phyloP scores from a whole-genome alignment of 2,113 vertebrate species.

The Lynx canadensis region DNA sequence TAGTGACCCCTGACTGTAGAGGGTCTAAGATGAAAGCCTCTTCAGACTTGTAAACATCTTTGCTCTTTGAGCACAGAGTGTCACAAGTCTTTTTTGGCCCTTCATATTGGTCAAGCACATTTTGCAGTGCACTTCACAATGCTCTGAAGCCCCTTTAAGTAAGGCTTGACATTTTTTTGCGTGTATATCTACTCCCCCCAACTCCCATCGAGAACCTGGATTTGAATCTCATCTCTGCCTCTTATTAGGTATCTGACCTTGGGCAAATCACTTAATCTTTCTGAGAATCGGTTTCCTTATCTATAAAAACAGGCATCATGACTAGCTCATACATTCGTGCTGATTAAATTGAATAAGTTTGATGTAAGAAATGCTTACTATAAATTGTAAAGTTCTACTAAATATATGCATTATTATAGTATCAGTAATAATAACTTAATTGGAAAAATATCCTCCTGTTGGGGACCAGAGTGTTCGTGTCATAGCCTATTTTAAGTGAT shows the following conservation, averaged over 20 bases:
- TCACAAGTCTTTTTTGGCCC: not conserved
- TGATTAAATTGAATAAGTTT: not conserved
- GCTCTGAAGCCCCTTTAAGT: not conserved
- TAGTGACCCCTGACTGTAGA: not conserved
- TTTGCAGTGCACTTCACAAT: not conserved
- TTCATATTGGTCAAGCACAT: not conserved
- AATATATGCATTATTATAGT: not conserved
- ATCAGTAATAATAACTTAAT: not conserved
- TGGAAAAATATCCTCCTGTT: not conserved
- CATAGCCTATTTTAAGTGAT: not conserved
- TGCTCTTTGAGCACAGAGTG: not conserved
- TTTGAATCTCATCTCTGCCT: not conserved
- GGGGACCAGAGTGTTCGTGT: not conserved
- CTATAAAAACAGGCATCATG: not conserved
- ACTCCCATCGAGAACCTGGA: not conserved
- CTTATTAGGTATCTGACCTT: not conserved
- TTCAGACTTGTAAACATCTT: not conserved
- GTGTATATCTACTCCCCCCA: not conserved
- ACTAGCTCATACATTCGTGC: not conserved
- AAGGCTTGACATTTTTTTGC: not conserved
- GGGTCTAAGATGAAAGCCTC: not conserved
- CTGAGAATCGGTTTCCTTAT: not conserved
- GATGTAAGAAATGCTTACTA: not conserved
- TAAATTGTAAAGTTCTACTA: not conserved
- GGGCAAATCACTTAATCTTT: not conserved